Base-by-base conservation (phyloP, 2,113 vertebrate species). In the Scatophagus argus region DNA sequence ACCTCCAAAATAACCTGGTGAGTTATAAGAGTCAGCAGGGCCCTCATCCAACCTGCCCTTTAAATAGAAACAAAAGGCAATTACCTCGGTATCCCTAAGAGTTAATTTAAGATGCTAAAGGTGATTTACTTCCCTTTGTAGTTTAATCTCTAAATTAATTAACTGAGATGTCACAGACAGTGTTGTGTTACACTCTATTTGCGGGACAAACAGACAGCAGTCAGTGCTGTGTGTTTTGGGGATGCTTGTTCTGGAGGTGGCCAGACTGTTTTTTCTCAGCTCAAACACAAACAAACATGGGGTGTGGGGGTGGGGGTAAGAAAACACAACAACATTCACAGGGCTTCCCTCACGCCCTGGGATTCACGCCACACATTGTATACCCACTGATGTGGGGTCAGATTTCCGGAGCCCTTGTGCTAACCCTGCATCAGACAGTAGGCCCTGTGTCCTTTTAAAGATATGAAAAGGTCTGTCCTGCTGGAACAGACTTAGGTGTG, bases 11-110 rank as follows among this genome's bases (percentile, higher is more conserved):
- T 92, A 94, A 89, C 85, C 83, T 29, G 56, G 68, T 59, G 79
- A 80, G 87, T 87, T 91, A 90, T 88, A 87, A 90, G 78, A 88
- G 89, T 90, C 83, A 82, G 77, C 73, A 63, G 55, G 82, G 83
- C 88, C 81, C 72, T 75, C 77, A 59, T 83, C 83, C 81, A 88
- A 87, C 71, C 49, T 55, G 68, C 54, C 59, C 91, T 83, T 89
- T 91, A 87, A 79, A 92, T 90, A 94, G 90, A 81, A 89, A 89
- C 88, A 90, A 91, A 93, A 93, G 88, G 64, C 87, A 94, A 93
- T 93, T 91, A 91, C 72, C 51, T 58, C 74, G 46, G 67, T 68
- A 73, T 87, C 77, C 83, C 75, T 76, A 82, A 68, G 80, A 87
- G 82, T 89, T 93, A 56, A 89, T 91, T 88, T 88, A 88, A 91